Conservation (phyloP, 2,888 invertebrate species). For the Hyles lineata region DNA sequence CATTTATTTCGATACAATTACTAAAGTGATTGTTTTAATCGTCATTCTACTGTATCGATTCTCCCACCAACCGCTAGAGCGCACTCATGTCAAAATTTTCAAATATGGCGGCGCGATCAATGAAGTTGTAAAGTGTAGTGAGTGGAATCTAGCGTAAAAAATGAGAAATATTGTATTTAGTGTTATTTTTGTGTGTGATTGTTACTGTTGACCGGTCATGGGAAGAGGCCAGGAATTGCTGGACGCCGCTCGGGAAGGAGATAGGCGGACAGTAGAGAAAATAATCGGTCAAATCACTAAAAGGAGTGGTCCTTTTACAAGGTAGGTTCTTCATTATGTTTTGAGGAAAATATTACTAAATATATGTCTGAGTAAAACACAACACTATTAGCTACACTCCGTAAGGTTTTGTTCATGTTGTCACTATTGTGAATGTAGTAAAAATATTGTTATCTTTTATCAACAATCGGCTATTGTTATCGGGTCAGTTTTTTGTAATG, state of each 20-base stretch:
- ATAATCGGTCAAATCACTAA: slow-evolving; percentile 94
- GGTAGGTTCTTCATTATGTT: slow-evolving; percentile 86
- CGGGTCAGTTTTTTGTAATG: slow-evolving; percentile 54
- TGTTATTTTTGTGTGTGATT: slow-evolving; percentile 82
- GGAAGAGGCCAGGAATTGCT: slow-evolving; percentile 98
- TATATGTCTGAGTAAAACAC: background rate
- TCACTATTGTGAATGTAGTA: slow-evolving; percentile 17
- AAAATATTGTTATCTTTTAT: slow-evolving; percentile 47
- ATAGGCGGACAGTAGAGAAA: slow-evolving; percentile 94
- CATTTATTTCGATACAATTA: background rate
- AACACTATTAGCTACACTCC: background rate
- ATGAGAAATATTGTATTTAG: slow-evolving; percentile 73
- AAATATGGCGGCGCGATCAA: slow-evolving; percentile 92
- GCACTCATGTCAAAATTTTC: slow-evolving; percentile 42
- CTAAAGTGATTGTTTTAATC: slow-evolving; percentile 50
- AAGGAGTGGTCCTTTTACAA: slow-evolving; percentile 97
- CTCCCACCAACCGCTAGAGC: slow-evolving; percentile 45
- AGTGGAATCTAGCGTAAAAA: slow-evolving; percentile 80
- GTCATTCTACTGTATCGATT: slow-evolving; percentile 59
- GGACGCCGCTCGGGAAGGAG: slow-evolving; percentile 97
- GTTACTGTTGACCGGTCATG: slow-evolving; percentile 87
- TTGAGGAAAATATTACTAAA: slow-evolving; percentile 41
- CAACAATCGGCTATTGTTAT: slow-evolving; percentile 62
- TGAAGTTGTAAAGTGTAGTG: slow-evolving; percentile 87
- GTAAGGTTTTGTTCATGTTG: background rate